phyloP scores from a whole-genome alignment of 2,888 invertebrate species.

The Tupiocoris notatus region DNA sequence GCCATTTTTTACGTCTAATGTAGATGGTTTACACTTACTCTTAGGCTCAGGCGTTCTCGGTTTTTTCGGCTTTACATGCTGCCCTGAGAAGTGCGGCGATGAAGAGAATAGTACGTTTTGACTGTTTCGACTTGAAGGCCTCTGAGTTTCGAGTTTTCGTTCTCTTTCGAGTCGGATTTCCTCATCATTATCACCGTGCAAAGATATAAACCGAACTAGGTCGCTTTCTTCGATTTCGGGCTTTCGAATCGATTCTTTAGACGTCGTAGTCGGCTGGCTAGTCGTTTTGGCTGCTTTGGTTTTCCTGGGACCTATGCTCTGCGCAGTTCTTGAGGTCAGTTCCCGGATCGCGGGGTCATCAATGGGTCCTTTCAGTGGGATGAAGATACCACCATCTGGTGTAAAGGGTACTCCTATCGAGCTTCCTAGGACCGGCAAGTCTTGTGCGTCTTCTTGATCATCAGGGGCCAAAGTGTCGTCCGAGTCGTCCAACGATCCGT shows the following conservation, averaged over 20 bases:
- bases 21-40: constrained; percentile 42
- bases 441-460: constrained; percentile 52
- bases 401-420: constrained; percentile 50
- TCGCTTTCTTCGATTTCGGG: constrained; percentile 46
- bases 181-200: constrained; percentile 48
- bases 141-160: constrained; percentile 14
- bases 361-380: constrained; percentile 56
- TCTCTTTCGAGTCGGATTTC: constrained; percentile 37
- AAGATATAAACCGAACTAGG: constrained; percentile 48
- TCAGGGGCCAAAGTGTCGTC: constrained; percentile 48
- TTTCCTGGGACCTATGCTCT: constrained; percentile 8
- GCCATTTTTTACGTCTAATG: constrained; percentile 40
- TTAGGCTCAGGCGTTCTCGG: constrained; percentile 37
- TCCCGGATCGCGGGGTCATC: constrained; percentile 42
- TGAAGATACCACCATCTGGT: constrained; percentile 54
- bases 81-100: constrained; percentile 36
- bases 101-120: constrained; percentile 46
- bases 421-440: constrained; percentile 55
- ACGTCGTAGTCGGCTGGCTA: constrained; percentile 29
- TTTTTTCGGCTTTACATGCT: constrained; percentile 32
- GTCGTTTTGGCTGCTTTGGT: constrained; percentile 32
- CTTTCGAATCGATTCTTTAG: constrained; percentile 10
- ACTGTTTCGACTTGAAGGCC: constrained; percentile 35
- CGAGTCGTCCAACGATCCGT: constrained; percentile 52
- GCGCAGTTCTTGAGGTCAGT: background rate